phyloP scores from a whole-genome alignment of 2,113 vertebrate species.

The Mellivora capensis region DNA sequence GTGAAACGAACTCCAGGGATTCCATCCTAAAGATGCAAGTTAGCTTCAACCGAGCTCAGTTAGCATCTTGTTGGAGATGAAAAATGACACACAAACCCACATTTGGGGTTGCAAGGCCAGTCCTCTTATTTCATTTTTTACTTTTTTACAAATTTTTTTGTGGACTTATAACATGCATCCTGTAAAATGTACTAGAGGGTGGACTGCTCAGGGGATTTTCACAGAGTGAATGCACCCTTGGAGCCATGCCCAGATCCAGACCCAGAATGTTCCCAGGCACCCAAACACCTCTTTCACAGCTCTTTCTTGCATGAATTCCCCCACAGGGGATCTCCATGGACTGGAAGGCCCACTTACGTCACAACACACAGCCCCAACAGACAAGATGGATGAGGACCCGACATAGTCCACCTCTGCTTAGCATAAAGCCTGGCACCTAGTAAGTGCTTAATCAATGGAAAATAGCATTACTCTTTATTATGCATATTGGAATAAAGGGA shows the following conservation, averaged over 20 bases:
- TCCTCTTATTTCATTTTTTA: neutral
- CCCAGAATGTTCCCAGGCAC: neutral
- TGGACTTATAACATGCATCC: neutral
- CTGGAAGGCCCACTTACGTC: neutral
- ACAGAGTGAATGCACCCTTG: accelerated
- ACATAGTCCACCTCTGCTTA: neutral
- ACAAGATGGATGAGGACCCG: neutral
- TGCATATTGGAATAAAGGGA: neutral
- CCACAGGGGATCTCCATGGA: neutral
- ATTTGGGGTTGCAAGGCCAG: neutral
- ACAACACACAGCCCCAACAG: accelerated
- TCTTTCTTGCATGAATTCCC: too few species aligned
- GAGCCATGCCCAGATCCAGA: neutral
- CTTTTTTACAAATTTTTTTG: neutral
- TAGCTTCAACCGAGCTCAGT: neutral
- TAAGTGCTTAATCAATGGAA: neutral
- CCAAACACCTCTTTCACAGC: neutral
- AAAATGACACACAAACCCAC: neutral
- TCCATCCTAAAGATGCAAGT: neutral
- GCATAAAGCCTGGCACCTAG: neutral
- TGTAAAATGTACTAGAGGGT: neutral
- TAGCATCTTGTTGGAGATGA: neutral
- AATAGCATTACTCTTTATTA: neutral
- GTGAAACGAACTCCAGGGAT: neutral
- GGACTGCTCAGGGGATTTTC: neutral